Conservation (phyloP, 1,140 invertebrate genomes). For the Drosophila saltans region DNA sequence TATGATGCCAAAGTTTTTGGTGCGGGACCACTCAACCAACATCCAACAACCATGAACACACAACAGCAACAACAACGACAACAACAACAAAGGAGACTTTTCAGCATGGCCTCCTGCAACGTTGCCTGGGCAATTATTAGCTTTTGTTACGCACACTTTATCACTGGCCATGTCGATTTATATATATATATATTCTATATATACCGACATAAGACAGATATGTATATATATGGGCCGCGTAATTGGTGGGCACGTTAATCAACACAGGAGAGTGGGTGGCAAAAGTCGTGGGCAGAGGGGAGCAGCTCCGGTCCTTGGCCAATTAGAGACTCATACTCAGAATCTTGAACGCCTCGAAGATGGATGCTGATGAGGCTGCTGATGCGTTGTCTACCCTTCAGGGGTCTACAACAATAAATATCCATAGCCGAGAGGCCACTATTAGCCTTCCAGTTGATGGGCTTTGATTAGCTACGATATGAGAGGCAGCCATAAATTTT, state of each 20-base stretch:
- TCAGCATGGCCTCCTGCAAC: constrained; percentile 68
- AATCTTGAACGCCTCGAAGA: constrained; percentile 57
- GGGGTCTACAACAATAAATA: constrained; percentile 54
- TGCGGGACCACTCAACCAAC: constrained; percentile 66
- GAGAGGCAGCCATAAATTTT: constrained; percentile 56
- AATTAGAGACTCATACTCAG: constrained; percentile 69
- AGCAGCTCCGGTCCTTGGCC: constrained; percentile 44
- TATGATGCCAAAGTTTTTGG: constrained; percentile 80
- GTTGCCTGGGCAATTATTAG: constrained; percentile 78
- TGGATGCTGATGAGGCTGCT: constrained; percentile 71
- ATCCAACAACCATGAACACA: constrained; percentile 35
- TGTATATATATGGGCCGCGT: constrained; percentile 72
- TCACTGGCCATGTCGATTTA: constrained; percentile 74
- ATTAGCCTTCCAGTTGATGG: constrained; percentile 68
- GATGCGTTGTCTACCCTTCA: constrained; percentile 38
- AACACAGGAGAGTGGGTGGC: constrained; percentile 51
- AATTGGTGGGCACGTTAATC: constrained; percentile 81
- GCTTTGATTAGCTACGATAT: constrained; percentile 64
- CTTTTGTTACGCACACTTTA: constrained; percentile 81
- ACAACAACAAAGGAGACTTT: constrained; percentile 41
- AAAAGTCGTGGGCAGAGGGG: constrained; percentile 6
- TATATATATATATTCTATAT: neutral
- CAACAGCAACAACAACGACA: constrained; percentile 27
- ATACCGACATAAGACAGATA: constrained; percentile 2
- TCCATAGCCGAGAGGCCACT: constrained; percentile 58